phyloP scores from a whole-genome alignment of 2,888 invertebrate species.

The Linnaemya vulpina region DNA sequence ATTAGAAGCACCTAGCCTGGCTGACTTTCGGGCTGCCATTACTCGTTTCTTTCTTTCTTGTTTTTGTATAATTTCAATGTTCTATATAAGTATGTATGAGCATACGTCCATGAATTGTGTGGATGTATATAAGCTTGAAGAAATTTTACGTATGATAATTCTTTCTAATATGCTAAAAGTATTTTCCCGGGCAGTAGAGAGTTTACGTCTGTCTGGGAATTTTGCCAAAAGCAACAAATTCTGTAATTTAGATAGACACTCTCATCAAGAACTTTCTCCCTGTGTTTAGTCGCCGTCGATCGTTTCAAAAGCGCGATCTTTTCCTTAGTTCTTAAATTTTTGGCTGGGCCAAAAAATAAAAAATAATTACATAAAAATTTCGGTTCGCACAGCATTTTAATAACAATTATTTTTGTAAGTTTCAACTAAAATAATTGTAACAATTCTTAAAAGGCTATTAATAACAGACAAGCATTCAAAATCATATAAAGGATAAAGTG shows the following conservation, averaged over 20 bases:
- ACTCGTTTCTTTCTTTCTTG: constrained; percentile 41
- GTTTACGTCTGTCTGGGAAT: constrained; percentile 83
- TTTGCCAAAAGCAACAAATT: constrained; percentile 83
- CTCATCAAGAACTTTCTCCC: constrained; percentile 82
- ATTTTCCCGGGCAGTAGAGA: constrained; percentile 83
- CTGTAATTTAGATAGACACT: constrained; percentile 82
- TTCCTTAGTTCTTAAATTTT: constrained; percentile 80
- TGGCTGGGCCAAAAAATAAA: constrained; percentile 77
- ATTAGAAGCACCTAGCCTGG: constrained; percentile 63
- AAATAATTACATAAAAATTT: constrained; percentile 76
- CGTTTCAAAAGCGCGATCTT: constrained; percentile 84
- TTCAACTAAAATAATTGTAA: constrained; percentile 64
- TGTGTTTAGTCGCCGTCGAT: constrained; percentile 83
- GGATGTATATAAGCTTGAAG: constrained; percentile 23
- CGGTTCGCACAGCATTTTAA: constrained; percentile 72
- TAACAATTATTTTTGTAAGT: constrained; percentile 74
- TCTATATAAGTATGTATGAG: constrained; percentile 25
- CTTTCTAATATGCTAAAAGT: constrained; percentile 79
- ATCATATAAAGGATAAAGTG: constrained; percentile 56
- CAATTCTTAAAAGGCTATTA: constrained; percentile 42
- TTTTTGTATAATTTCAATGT: constrained; percentile 49
- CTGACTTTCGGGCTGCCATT: constrained; percentile 60
- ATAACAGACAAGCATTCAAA: constrained; percentile 31
- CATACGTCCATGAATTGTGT: not conserved
- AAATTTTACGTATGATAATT: constrained; percentile 57